Conservation (phyloP, 2,113 vertebrate genomes). For the Takifugu bimaculatus region DNA sequence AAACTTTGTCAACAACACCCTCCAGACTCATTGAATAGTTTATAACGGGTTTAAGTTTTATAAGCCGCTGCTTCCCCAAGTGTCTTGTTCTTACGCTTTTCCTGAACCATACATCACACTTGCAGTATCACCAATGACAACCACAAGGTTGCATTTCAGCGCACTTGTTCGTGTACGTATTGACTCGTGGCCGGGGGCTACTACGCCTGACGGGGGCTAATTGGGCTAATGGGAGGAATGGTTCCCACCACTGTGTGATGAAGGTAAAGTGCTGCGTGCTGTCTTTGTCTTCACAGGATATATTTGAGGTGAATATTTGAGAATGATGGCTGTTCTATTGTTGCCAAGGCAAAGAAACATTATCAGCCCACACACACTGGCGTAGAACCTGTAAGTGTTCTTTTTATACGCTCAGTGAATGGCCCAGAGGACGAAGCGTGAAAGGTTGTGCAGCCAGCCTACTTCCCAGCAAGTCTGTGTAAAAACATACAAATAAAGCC, state of each 20-base stretch:
- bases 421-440: conserved; percentile 33
- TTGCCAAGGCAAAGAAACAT: conserved; percentile 29
- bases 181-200: conserved; percentile 48
- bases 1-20: conserved; percentile 37
- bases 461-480: conserved; percentile 52
- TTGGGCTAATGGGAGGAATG: conserved; percentile 55
- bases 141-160: conserved; percentile 48
- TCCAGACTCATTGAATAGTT: conserved; percentile 34
- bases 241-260: conserved; percentile 37
- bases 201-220: conserved; percentile 47
- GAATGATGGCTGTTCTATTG: conserved; percentile 7
- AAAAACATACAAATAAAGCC: conserved; percentile 37
- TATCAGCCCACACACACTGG: conserved; percentile 45
- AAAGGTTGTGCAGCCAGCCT: conserved; percentile 47
- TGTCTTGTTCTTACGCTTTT: conserved; percentile 1
- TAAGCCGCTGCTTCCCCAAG: conserved; percentile 8
- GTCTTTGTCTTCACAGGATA: background rate
- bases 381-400: conserved; percentile 20
- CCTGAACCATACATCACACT: conserved; percentile 28
- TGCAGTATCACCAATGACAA: conserved; percentile 41
- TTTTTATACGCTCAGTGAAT: conserved; percentile 47
- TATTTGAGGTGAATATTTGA: conserved; percentile 3
- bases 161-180: conserved; percentile 24
- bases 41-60: conserved; percentile 36
- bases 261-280: background rate